A percentile compares a stretch with the other conserved stretches of the same genome.
phyloP scores from a whole-genome alignment of 1,140 invertebrate species.

The Drosophila pseudoobscura region DNA sequence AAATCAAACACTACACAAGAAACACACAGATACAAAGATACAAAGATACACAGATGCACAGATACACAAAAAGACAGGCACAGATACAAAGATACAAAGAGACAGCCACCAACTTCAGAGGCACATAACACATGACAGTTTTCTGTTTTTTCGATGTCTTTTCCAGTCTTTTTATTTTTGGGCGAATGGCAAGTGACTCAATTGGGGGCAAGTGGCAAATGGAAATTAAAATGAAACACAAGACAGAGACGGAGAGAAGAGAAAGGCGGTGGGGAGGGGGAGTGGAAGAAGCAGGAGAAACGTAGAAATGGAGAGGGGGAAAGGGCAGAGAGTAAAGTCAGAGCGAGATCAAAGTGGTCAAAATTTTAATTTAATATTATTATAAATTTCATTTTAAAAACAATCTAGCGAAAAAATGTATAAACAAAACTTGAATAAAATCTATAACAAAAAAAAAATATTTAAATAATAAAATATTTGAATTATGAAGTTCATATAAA shows the following conservation, averaged over 20 bases:
- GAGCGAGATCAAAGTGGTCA: too few relatives aligned
- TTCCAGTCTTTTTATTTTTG: slow-evolving; percentile 12
- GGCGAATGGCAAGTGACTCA: slow-evolving; percentile 53
- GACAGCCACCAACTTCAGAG: slow-evolving; percentile 18
- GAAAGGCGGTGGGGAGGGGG: slow-evolving; percentile 15
- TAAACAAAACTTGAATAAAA: too few relatives aligned
- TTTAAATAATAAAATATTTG: too few relatives aligned
- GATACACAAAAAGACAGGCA: slow-evolving; percentile 15
- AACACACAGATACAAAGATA: slow-evolving; percentile 12
- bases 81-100: slow-evolving; percentile 7
- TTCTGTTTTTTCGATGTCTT: slow-evolving; percentile 17
- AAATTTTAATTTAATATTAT: too few relatives aligned
- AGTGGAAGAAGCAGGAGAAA: slow-evolving; percentile 13
- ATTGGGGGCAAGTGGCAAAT: slow-evolving; percentile 52
- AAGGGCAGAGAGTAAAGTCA: too few relatives aligned
- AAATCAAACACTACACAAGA: slow-evolving; percentile 64
- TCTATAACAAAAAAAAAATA: too few relatives aligned
- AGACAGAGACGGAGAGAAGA: neutral
- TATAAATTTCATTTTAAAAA: too few relatives aligned
- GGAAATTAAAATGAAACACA: slow-evolving; percentile 46
- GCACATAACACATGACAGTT: slow-evolving; percentile 48
- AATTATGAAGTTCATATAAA: too few relatives aligned
- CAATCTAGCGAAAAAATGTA: too few relatives aligned
- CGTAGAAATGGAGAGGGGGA: neutral
- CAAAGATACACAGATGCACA: slow-evolving; percentile 17